Base-by-base conservation (phyloP, 2,113 vertebrate genomes). In the Sander lucioperca region DNA sequence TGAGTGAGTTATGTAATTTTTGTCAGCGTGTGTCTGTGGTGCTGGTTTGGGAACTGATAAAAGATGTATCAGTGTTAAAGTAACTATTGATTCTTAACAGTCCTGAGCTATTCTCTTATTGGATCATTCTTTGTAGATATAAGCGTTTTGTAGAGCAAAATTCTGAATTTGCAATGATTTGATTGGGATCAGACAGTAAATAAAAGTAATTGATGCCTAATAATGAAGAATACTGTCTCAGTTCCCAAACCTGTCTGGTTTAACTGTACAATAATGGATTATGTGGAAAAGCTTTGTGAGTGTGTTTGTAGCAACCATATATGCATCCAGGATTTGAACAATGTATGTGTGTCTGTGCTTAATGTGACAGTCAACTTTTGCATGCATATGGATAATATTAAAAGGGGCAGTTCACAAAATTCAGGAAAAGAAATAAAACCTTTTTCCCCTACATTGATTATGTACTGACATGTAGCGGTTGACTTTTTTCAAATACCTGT, bases 21-120 rank as follows among this genome's bases (percentile, higher is more conserved):
- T 45, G 27, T 57, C 39, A 30, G 63, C 30, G 45, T 79, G 2
- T 45, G 33, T 39, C 12, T 58, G 3, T 3, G 16, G 51, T 58
- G 18, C 6, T 74, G n/a, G 54, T 78, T 80, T 69, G 50, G 69
- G 68, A 82, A 33, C 10, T 25, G 27, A 58, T 56, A 43, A 7
- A 5, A 11, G 36, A 23, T 48, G 48, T 50, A 39, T 27, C n/a
- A 14, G 14, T 12, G 1, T 11, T 30, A 59, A 50, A 25, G 45
- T 25, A 48, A 74, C 18, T 11, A 50, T 63, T 50, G 21, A 51
- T 9, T 64, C 14, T 47, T 36, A 15, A 53, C 7, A 48, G 13
- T 39, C 8, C 18, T 19, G 13, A 25, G 9, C 4, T 64, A 2
- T 19, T 53, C 15, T 64, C 14, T 48, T 39, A 54, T 45, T 30